Percentiles rank a stretch among this genome's conserved stretches.
These are phyloP conservation scores for Vanessa atalanta DNA, from an alignment of 1,140 invertebrate genomes.

Conservation along the genomic window DNA sequence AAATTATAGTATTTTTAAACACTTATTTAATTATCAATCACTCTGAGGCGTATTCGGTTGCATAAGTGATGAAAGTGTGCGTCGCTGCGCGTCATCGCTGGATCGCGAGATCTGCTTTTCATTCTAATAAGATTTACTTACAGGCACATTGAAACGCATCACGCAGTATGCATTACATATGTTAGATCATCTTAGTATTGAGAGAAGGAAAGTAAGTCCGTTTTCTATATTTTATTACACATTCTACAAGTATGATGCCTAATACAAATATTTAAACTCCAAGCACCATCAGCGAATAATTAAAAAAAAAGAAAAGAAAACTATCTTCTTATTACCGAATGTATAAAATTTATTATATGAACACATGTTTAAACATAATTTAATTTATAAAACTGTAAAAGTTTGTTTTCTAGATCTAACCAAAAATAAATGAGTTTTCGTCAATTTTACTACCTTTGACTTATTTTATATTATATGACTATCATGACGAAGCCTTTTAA, in stretches of 20 bases:
- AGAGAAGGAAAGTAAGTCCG: background rate
- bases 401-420: no score
- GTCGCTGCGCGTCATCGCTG: conserved; percentile 38
- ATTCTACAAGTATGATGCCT: background rate
- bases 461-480: no score
- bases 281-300: no score
- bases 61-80: conserved; percentile 46
- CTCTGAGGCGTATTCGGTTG: conserved; percentile 23
- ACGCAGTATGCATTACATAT: conserved; percentile 10
- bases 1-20: conserved; percentile 1
- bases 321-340: no score
- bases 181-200: conserved; percentile 4
- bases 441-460: no score
- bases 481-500: no score
- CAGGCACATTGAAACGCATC: conserved; percentile 15
- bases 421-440: no score
- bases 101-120: conserved; percentile 41
- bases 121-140: conserved; percentile 42
- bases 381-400: no score
- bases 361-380: no score
- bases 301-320: no score
- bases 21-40: background rate
- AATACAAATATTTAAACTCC: no score
- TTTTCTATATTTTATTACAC: background rate
- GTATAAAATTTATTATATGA: no score